Percentiles rank a stretch among this genome's conserved stretches.
phyloP scores from a whole-genome alignment of 2,888 invertebrate species.

The Noctua janthina region DNA sequence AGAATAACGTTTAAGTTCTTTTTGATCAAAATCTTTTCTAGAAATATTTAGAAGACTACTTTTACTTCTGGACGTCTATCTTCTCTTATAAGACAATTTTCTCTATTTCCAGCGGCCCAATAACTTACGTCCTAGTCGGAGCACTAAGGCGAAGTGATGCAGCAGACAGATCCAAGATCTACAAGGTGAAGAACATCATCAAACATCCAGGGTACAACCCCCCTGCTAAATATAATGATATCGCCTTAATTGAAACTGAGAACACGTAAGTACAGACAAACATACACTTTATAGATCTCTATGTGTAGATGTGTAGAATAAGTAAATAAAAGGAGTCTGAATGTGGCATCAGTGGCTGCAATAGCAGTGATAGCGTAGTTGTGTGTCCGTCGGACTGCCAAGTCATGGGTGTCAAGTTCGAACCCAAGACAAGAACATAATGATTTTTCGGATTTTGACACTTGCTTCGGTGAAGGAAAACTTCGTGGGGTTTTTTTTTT shows the following conservation, averaged over 20 bases:
- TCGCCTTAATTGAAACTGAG: slow-evolving; percentile 74
- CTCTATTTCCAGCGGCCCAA: slow-evolving; percentile 65
- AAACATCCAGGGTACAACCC: slow-evolving; percentile 72
- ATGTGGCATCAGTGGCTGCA: background rate
- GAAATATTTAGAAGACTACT: background rate
- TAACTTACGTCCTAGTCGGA: slow-evolving; percentile 64
- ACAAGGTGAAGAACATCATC: slow-evolving; percentile 66
- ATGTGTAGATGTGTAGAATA: background rate
- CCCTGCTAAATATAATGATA: slow-evolving; percentile 75
- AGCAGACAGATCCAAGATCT: slow-evolving; percentile 56
- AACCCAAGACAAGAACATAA: too few relatives aligned
- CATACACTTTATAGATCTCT: background rate
- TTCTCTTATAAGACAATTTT: background rate
- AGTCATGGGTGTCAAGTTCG: too few relatives aligned
- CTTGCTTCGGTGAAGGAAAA: too few relatives aligned
- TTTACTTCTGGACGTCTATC: background rate
- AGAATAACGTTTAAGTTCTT: background rate
- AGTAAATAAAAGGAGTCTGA: background rate
- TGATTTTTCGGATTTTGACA: too few relatives aligned
- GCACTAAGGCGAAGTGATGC: slow-evolving; percentile 62
- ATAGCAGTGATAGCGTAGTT: too few relatives aligned
- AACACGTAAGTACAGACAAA: slow-evolving; percentile 67
- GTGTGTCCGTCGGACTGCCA: too few relatives aligned
- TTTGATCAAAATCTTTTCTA: background rate
- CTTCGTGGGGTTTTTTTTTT: too few relatives aligned